Evolutionary conservation across 2,113 vertebrate genomes (phyloP).

Genomic region (Rafetus swinhoei): DNA sequence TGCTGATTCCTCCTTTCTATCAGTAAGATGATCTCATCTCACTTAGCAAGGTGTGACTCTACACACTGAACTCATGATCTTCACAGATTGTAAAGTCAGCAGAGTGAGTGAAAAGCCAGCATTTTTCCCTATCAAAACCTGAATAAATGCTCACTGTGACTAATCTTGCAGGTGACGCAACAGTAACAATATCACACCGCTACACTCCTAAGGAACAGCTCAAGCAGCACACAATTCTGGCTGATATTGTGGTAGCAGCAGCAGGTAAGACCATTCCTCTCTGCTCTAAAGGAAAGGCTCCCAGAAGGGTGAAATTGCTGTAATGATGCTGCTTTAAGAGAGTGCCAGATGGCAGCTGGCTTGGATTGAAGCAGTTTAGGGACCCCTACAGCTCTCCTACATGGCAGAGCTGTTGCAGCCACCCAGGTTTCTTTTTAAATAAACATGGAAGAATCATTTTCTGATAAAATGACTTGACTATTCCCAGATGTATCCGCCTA

Average conservation of each 20-base stretch:
- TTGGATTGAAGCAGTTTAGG: neutral
- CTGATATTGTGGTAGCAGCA: constrained; percentile 94
- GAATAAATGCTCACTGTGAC: fast-evolving
- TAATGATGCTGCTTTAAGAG: neutral
- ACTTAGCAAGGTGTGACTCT: neutral
- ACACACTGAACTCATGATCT: neutral
- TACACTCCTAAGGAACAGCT: constrained; percentile 97
- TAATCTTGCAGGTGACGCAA: constrained; percentile 88
- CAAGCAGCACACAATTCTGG: constrained; percentile 90
- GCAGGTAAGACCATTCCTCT: constrained; percentile 83
- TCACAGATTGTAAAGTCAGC: fast-evolving
- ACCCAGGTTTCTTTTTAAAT: neutral
- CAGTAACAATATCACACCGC: constrained; percentile 95
- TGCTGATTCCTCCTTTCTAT: neutral
- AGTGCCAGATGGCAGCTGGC: neutral
- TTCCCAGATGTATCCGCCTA: neutral
- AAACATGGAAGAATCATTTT: neutral
- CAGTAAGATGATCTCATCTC: neutral
- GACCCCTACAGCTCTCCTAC: neutral
- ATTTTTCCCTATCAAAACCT: neutral
- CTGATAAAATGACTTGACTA: neutral
- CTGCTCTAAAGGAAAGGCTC: neutral
- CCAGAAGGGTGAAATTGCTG: neutral
- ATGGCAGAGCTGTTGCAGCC: neutral
- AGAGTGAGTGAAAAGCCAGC: fast-evolving